A percentile compares a stretch with the other conserved stretches of the same genome.
Conservation (phyloP, 1,140 invertebrate species). For the Dryas iulia region DNA sequence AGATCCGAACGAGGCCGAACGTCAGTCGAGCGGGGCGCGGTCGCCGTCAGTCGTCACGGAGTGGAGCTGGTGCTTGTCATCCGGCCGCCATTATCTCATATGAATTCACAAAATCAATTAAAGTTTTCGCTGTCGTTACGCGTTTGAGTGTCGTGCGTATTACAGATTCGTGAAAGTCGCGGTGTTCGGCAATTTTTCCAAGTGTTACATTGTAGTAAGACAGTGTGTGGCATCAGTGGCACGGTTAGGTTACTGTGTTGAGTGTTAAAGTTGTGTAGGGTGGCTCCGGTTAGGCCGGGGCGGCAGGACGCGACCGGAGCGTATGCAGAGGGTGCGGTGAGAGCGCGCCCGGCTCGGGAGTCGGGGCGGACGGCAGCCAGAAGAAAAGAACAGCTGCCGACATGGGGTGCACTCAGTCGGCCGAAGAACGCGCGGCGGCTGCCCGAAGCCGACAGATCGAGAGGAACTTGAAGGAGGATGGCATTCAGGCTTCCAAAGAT, state of each 20-base stretch:
- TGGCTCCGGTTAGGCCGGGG: constrained; percentile 71
- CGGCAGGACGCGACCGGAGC: constrained; percentile 67
- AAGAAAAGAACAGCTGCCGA: constrained; percentile 68
- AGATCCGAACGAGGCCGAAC: constrained; percentile 69
- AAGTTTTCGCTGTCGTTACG: constrained; percentile 66
- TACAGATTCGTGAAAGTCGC: constrained; percentile 46
- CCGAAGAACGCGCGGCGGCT: constrained; percentile 97
- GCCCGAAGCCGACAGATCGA: constrained; percentile 98
- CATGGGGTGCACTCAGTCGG: constrained; percentile 99
- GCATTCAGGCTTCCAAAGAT: constrained; percentile 98
- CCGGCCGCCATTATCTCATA: constrained; percentile 77
- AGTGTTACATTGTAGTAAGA: constrained; percentile 34
- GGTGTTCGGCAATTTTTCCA: constrained; percentile 37
- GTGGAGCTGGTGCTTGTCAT: constrained; percentile 77
- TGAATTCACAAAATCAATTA: constrained; percentile 76
- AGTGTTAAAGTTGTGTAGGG: constrained; percentile 70
- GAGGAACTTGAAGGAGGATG: constrained; percentile 99
- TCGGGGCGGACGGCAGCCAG: constrained; percentile 66
- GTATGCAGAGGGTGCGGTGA: constrained; percentile 78
- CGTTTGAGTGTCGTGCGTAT: constrained; percentile 56
- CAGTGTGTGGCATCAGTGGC: constrained; percentile 59
- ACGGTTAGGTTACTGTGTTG: constrained; percentile 74
- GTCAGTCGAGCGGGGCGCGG: constrained; percentile 80
- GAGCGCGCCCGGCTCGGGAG: constrained; percentile 73
- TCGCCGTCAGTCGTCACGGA: constrained; percentile 78